Conservation (phyloP, 2,797 vertebrate genomes). For the Antrozous pallidus region DNA sequence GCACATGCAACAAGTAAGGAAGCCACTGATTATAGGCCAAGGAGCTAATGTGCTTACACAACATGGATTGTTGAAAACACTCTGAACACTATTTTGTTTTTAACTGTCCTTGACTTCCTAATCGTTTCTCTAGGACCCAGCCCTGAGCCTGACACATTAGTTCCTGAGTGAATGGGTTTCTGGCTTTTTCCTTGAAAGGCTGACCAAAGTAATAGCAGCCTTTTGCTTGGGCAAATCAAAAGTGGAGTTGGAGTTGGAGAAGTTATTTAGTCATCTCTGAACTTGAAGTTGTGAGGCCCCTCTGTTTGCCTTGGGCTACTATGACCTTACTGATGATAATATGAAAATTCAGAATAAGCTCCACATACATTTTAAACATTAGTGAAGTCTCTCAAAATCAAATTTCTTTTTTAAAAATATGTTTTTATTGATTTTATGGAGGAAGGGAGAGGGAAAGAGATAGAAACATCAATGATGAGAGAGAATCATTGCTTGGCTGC, state of each 20-base stretch:
- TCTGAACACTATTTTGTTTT: constrained; percentile 67
- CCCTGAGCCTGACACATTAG: background rate
- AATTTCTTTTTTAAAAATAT: background rate
- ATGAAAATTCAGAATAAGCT: background rate
- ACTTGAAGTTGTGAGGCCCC: background rate
- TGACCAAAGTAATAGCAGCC: constrained; percentile 27
- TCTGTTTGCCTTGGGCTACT: background rate
- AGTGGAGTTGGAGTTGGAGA: background rate
- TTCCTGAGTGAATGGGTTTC: constrained; percentile 21
- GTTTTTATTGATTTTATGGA: too few species aligned
- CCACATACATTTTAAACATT: background rate
- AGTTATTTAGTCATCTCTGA: background rate
- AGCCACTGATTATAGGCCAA: constrained; percentile 63
- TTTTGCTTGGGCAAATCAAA: constrained; percentile 40
- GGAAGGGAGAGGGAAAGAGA: too few species aligned
- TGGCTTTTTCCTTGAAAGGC: constrained; percentile 48
- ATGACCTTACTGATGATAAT: background rate
- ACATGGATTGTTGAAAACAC: constrained; percentile 62
- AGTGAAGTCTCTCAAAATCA: background rate
- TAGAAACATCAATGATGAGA: too few species aligned
- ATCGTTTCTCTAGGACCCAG: constrained; percentile 54
- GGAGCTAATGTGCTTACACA: constrained; percentile 69
- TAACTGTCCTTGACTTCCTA: constrained; percentile 36
- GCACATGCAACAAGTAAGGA: constrained; percentile 49
- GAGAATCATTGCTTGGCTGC: too few species aligned